Conservation (phyloP, 2,113 vertebrate species). For the Calidris pugnax region DNA sequence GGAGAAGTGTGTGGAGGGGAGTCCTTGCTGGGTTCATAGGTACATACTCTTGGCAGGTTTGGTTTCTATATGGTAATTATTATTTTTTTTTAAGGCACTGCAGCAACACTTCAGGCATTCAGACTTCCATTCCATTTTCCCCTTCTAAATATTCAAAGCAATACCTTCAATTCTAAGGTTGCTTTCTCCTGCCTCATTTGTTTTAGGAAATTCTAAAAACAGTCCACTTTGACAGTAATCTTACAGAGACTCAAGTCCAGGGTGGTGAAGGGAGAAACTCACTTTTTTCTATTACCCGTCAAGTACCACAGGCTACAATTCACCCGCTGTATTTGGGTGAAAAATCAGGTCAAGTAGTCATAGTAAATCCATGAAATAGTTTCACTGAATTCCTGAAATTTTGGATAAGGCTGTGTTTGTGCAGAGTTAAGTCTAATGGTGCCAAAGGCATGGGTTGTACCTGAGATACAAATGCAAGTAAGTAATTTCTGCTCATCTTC, state of each 20-base stretch:
- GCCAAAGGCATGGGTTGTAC: background rate
- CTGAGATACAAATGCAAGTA: background rate
- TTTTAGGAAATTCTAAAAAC: background rate
- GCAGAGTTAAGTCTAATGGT: background rate
- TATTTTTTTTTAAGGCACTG: background rate
- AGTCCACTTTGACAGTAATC: background rate
- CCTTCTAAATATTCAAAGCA: background rate
- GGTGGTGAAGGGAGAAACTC: background rate
- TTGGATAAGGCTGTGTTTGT: background rate
- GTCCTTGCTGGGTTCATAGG: conserved; percentile 1
- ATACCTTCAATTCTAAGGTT: background rate
- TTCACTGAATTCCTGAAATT: background rate
- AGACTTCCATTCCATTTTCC: background rate
- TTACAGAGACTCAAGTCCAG: background rate
- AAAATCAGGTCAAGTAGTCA: background rate
- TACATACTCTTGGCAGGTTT: background rate
- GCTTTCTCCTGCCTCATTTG: background rate
- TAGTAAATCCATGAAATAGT: background rate
- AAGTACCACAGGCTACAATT: background rate
- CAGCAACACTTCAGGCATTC: background rate
- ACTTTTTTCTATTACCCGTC: background rate
- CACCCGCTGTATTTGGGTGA: background rate
- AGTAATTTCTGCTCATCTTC: background rate
- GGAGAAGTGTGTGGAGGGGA: background rate
- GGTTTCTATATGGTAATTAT: background rate